phyloP scores from a whole-genome alignment of 1,140 invertebrate genomes.

The Drosophila persimilis region DNA sequence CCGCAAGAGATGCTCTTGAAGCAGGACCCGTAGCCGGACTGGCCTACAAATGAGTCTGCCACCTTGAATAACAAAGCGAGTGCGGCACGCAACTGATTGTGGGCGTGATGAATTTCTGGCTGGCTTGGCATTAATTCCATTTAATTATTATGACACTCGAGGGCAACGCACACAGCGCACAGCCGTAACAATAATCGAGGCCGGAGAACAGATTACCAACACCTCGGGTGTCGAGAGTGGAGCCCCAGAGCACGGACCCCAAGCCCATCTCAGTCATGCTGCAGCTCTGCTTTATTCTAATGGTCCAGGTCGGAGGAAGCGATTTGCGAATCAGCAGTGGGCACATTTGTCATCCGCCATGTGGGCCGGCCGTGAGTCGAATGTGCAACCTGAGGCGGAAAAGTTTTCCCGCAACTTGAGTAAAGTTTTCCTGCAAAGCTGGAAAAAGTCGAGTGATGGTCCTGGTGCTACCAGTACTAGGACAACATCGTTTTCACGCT shows the following conservation, averaged over 20 bases:
- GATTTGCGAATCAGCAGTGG: slow-evolving; percentile 41
- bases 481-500: slow-evolving; percentile 64
- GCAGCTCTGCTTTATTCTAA: slow-evolving; percentile 31
- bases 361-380: slow-evolving; percentile 21
- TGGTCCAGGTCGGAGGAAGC: slow-evolving; percentile 21
- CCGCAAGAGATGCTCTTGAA: slow-evolving; percentile 7
- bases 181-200: slow-evolving; percentile 21
- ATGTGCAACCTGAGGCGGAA: slow-evolving; percentile 35
- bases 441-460: slow-evolving; percentile 11
- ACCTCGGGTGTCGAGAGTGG: slow-evolving; percentile 39
- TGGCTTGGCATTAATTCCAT: slow-evolving; percentile 43
- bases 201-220: slow-evolving; percentile 30
- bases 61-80: slow-evolving; percentile 41
- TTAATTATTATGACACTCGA: slow-evolving; percentile 55
- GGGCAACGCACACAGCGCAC: slow-evolving; percentile 21
- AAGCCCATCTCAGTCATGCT: neutral
- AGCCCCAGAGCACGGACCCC: neutral
- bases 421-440: slow-evolving; percentile 29
- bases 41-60: slow-evolving; percentile 42
- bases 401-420: slow-evolving; percentile 48
- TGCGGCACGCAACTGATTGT: slow-evolving; percentile 25
- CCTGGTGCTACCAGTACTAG: slow-evolving; percentile 8
- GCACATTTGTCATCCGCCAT: slow-evolving; percentile 49
- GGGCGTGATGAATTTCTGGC: slow-evolving; percentile 45
- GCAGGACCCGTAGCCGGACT: slow-evolving; percentile 10